Base-by-base conservation (phyloP, 2,113 vertebrate species). In the Pseudorasbora parva region DNA sequence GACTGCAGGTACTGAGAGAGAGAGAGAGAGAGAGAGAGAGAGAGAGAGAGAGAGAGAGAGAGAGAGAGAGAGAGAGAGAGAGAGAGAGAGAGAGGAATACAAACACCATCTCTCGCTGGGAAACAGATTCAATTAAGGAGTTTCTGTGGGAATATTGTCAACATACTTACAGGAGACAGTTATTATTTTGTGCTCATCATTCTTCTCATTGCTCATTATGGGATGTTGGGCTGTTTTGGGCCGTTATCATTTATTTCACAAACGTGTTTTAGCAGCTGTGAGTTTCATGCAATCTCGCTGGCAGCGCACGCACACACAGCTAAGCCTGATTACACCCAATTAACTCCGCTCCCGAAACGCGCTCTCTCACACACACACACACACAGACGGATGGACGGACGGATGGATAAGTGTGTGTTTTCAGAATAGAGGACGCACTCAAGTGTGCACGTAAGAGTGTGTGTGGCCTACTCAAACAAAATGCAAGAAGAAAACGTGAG, bases 251-350 rank as follows among this genome's bases (percentile, higher is more conserved):
- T 87, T 81, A 81, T 85, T 88, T 77, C 78, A 30, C 84, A 74
- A 60, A 87, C 19, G 30, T 21, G 59, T 69, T 79, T 77, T 14
- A n/a, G 64, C 15, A 59, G 76, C 78, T 25, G 19, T 54, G 82
- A 87, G 78, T 88, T 87, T 85, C 73, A 71, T 73, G 73, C 85
- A 84, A 88, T 89, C 88, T 84, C 54, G 82, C 84, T 89, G 91
- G 89, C 90, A 78, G 84, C 81, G 89, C 88, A 88, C 86, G 90
- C 89, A 92, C 89, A 88, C 78, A 84, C 60, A 86, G 82, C 85
- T 87, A 88, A 82, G 88, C 86, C 88, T 91, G 90, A 93, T 91
- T 92, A 89, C 91, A 91, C 86, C 87, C 74, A 77, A 91, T 92
- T 91, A 93, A 89, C 87, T 88, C 87, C 89, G 87, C 89, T 73